Percentiles rank a stretch among this genome's conserved stretches.
phyloP scores from a whole-genome alignment of 2,113 vertebrate genomes.

The Theristicus caerulescens region DNA sequence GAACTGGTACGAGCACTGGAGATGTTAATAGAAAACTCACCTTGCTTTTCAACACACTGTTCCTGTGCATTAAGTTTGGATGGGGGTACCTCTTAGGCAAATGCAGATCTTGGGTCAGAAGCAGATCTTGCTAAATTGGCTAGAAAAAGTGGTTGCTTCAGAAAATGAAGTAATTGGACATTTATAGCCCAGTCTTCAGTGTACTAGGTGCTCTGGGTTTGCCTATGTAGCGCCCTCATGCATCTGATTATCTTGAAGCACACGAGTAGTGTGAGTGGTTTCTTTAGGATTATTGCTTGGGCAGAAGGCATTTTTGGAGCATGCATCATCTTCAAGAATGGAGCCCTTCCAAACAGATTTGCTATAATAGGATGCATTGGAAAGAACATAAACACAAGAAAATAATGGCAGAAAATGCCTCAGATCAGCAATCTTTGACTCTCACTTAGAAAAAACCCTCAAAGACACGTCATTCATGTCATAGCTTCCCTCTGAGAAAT shows the following conservation, averaged over 20 bases:
- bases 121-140: background rate
- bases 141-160: background rate
- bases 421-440: background rate
- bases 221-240: rapidly evolving
- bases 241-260: background rate
- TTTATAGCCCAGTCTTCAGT: background rate
- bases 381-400: slow-evolving; percentile 34
- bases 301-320: slow-evolving; percentile 16
- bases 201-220: background rate
- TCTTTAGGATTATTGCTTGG: background rate
- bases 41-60: background rate
- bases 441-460: slow-evolving; percentile 15
- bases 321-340: background rate
- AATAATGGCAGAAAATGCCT: slow-evolving; percentile 57
- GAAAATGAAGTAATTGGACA: background rate
- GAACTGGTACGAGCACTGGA: background rate
- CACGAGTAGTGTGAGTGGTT: rapidly evolving
- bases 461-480: background rate
- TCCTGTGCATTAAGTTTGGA: background rate
- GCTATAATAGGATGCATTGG: slow-evolving; percentile 24
- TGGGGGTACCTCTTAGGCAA: background rate
- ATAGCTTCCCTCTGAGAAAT: slow-evolving; percentile 22
- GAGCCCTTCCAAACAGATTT: slow-evolving; percentile 20
- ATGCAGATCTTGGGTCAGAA: background rate
- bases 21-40: background rate